A percentile compares a stretch with the other conserved stretches of the same genome.
Evolutionary conservation across 1,140 invertebrate genomes (phyloP).

Genomic region (Drosophila yakuba): DNA sequence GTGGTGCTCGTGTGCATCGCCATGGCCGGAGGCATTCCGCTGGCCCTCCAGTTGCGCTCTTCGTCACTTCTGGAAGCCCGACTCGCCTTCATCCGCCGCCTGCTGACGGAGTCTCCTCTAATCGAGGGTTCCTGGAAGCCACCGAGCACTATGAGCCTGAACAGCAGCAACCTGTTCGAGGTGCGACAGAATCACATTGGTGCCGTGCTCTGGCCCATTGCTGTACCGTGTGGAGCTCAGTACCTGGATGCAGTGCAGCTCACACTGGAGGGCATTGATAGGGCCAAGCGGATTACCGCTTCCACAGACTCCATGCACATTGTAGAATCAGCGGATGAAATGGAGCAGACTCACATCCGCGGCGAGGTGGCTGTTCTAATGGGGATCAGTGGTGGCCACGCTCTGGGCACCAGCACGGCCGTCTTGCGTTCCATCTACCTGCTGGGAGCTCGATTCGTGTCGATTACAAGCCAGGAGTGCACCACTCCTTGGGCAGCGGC

Average conservation of each 20-base stretch:
- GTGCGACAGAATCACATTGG: constrained; percentile 78
- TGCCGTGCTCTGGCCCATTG: constrained; percentile 88
- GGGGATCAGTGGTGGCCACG: constrained; percentile 91
- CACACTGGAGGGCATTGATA: constrained; percentile 89
- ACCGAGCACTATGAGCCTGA: constrained; percentile 61
- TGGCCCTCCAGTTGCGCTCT: constrained; percentile 86
- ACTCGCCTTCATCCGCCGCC: constrained; percentile 86
- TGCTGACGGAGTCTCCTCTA: constrained; percentile 86
- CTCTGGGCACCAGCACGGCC: constrained; percentile 90
- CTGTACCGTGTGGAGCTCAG: constrained; percentile 87
- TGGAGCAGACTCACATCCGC: constrained; percentile 87
- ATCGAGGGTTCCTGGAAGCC: constrained; percentile 86
- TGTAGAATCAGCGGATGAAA: constrained; percentile 85
- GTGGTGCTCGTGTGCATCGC: constrained; percentile 74
- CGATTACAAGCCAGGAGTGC: constrained; percentile 89
- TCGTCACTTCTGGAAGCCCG: constrained; percentile 87
- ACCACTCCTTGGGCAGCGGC: constrained; percentile 89
- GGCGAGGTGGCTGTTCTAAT: constrained; percentile 89
- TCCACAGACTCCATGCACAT: constrained; percentile 76
- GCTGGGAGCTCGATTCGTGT: constrained; percentile 90
- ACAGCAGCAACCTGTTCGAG: constrained; percentile 65
- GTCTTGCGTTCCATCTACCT: constrained; percentile 90
- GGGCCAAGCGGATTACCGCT: constrained; percentile 86
- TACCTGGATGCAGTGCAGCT: constrained; percentile 88
- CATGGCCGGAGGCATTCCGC: constrained; percentile 85